Conservation (phyloP, 2,888 invertebrate genomes). For the Laothoe populi region DNA sequence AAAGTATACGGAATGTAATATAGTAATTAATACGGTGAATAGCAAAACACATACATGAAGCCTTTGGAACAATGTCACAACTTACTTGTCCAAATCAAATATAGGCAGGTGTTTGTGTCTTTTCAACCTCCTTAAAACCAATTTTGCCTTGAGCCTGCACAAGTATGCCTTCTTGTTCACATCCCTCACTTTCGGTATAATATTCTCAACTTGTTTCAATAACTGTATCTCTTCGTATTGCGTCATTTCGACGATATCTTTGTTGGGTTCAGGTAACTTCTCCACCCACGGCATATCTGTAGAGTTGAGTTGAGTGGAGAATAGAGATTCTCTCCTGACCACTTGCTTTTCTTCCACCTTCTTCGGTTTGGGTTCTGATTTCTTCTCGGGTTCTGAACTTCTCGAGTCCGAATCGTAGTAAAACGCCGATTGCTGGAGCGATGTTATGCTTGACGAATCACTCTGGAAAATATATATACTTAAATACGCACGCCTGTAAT, state of each 20-base stretch:
- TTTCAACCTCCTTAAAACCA: conserved; percentile 69
- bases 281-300: conserved; percentile 68
- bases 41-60: too few relatives aligned
- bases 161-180: conserved; percentile 57
- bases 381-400: conserved; percentile 53
- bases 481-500: too few relatives aligned
- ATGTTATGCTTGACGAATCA: conserved; percentile 71
- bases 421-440: conserved; percentile 52
- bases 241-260: conserved; percentile 60
- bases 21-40: too few relatives aligned
- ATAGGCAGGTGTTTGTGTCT: conserved; percentile 73
- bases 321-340: conserved; percentile 57
- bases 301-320: conserved; percentile 65
- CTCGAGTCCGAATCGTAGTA: conserved; percentile 70
- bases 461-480: conserved; percentile 52
- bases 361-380: conserved; percentile 46
- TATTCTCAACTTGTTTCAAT: conserved; percentile 69
- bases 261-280: conserved; percentile 40
- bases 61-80: too few relatives aligned
- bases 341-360: conserved; percentile 51
- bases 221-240: conserved; percentile 78
- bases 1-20: too few relatives aligned
- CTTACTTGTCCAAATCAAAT: conserved; percentile 78
- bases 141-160: conserved; percentile 61
- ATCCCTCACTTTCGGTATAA: conserved; percentile 65